Evolutionary conservation across 2,888 invertebrate species (phyloP).

Genomic region (Tiliacea citrago): DNA sequence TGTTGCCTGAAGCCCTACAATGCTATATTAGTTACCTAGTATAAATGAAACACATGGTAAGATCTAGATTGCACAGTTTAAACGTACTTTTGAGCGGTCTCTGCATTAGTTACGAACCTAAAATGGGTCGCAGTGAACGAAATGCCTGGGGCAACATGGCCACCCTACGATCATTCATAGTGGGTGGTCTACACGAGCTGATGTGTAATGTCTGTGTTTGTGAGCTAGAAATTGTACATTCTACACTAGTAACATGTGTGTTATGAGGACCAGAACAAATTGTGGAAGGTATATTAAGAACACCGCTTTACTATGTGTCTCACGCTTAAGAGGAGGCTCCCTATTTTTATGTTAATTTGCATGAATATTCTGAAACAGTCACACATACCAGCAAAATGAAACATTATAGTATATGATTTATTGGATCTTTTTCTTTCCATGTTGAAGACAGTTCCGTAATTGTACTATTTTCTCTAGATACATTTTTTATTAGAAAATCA

Average conservation of each 20-base stretch:
- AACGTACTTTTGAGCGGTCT: not conserved
- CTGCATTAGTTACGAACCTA: conserved; percentile 38
- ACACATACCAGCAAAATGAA: no score
- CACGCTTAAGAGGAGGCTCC: no score
- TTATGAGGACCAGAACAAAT: conserved; percentile 46
- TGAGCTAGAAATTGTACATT: conserved; percentile 49
- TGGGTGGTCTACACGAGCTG: conserved; percentile 76
- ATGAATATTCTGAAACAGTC: no score
- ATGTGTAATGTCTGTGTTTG: conserved; percentile 57
- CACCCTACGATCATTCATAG: conserved; percentile 64
- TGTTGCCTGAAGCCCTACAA: not conserved
- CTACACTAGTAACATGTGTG: conserved; percentile 39
- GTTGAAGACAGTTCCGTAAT: no score
- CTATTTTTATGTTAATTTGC: no score
- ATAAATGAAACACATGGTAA: not conserved
- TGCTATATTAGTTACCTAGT: no score
- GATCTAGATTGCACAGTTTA: no score
- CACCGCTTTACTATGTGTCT: conserved; percentile 4
- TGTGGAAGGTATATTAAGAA: conserved; percentile 30
- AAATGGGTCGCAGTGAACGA: conserved; percentile 45
- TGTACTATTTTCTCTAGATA: no score
- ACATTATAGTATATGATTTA: no score
- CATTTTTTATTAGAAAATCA: no score
- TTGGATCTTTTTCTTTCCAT: no score
- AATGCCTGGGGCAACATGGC: conserved; percentile 54